Evolutionary conservation across 2,888 invertebrate species (phyloP).

Genomic region (Drosophila recens): DNA sequence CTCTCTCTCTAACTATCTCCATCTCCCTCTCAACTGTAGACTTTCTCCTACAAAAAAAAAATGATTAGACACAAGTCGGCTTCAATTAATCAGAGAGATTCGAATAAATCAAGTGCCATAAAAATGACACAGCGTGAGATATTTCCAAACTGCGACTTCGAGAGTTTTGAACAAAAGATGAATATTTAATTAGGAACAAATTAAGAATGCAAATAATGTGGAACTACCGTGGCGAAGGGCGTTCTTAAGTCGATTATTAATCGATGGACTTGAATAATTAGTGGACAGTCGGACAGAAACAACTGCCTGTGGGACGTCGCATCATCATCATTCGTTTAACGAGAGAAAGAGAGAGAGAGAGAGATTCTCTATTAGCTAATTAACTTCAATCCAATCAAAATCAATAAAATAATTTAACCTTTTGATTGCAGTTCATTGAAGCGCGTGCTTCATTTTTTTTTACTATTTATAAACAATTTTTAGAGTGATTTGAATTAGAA

Average conservation of each 20-base stretch:
- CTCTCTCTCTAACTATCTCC: slow-evolving; percentile 16
- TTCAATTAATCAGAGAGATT: slow-evolving; percentile 77
- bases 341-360: too few species aligned
- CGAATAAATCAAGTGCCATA: slow-evolving; percentile 77
- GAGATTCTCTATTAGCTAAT: slow-evolving; percentile 53
- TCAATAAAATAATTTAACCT: not conserved
- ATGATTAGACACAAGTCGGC: slow-evolving; percentile 64
- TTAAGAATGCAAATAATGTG: slow-evolving; percentile 79
- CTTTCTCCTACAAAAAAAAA: slow-evolving; percentile 57
- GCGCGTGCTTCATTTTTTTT: slow-evolving; percentile 56
- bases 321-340: not conserved
- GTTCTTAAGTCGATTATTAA: slow-evolving; percentile 66
- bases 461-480: not conserved
- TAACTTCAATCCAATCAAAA: slow-evolving; percentile 27
- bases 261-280: slow-evolving; percentile 72
- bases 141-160: slow-evolving; percentile 13
- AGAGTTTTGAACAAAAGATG: slow-evolving; percentile 64
- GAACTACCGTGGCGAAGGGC: slow-evolving; percentile 69
- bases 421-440: slow-evolving; percentile 40
- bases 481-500: not conserved
- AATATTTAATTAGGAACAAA: slow-evolving; percentile 79
- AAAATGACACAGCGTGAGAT: slow-evolving; percentile 78
- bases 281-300: slow-evolving; percentile 43
- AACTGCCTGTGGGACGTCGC: slow-evolving; percentile 39
- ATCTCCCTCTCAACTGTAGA: slow-evolving; percentile 35